Evolutionary conservation across 2,888 invertebrate species (phyloP).

Genomic region (Temnothorax ravouxi): DNA sequence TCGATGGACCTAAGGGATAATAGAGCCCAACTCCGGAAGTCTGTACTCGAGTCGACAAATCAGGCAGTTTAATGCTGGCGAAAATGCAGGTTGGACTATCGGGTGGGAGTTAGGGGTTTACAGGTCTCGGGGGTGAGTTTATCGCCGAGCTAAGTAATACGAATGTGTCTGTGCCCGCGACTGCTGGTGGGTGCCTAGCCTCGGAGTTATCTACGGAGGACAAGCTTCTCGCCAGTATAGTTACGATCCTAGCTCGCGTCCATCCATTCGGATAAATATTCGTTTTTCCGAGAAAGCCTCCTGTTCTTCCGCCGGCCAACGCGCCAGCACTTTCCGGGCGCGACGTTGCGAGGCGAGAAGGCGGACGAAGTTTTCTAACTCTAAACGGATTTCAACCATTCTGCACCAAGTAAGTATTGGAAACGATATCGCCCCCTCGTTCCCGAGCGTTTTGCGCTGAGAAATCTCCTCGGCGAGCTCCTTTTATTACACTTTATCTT

Average conservation of each 20-base stretch:
- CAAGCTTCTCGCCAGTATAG: conserved; percentile 80
- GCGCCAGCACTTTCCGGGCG: conserved; percentile 25
- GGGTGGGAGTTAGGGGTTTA: conserved; percentile 79
- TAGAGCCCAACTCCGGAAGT: conserved; percentile 72
- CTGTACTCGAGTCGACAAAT: conserved; percentile 77
- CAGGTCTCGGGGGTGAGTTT: conserved; percentile 85
- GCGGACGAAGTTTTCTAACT: conserved; percentile 48
- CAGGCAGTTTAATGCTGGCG: conserved; percentile 78
- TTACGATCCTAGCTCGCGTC: conserved; percentile 76
- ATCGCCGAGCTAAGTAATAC: conserved; percentile 88
- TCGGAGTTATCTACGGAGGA: conserved; percentile 82
- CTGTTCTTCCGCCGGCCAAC: conserved; percentile 36
- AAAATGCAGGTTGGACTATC: conserved; percentile 78
- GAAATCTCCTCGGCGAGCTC: not conserved
- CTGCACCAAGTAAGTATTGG: conserved; percentile 39
- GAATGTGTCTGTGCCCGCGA: conserved; percentile 85
- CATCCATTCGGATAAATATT: conserved; percentile 83
- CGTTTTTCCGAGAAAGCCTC: conserved; percentile 67
- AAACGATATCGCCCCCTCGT: conserved; percentile 28
- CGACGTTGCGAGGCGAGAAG: conserved; percentile 23
- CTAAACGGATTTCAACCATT: conserved; percentile 47
- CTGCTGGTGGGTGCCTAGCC: conserved; percentile 78
- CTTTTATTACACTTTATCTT: not conserved
- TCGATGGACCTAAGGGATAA: conserved; percentile 69
- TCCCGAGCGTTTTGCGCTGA: conserved; percentile 5